Evolutionary conservation across 2,888 invertebrate species (phyloP).

Genomic region (Polia nebulosa): DNA sequence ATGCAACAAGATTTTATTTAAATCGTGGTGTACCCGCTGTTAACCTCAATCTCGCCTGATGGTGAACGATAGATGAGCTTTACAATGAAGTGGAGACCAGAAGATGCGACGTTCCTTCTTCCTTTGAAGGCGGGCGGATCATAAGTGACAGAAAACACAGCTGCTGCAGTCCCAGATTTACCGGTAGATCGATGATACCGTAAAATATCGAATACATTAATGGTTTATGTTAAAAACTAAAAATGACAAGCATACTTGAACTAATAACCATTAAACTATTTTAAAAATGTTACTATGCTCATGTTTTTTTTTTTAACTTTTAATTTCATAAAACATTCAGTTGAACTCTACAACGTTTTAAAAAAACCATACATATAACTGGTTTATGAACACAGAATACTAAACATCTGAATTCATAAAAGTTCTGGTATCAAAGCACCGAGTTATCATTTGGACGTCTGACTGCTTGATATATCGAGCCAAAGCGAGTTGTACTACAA

Average conservation of each 20-base stretch:
- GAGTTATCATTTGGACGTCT: conserved; percentile 58
- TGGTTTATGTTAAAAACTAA: not conserved
- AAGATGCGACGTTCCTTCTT: not conserved
- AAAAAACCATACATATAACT: conserved; percentile 23
- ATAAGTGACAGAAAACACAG: not conserved
- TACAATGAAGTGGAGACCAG: not conserved
- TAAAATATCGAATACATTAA: not conserved
- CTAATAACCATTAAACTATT: not conserved
- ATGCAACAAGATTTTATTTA: not conserved
- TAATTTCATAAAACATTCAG: not conserved
- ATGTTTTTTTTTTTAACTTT: too few species aligned
- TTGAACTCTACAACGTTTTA: not conserved
- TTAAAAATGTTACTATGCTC: too few species aligned
- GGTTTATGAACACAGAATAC: conserved; percentile 45
- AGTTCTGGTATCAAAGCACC: conserved; percentile 41
- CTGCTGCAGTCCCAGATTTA: not conserved
- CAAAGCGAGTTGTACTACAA: conserved; percentile 66
- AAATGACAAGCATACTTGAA: not conserved
- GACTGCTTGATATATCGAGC: conserved; percentile 60
- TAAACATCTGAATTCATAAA: conserved; percentile 50
- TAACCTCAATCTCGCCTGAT: not conserved
- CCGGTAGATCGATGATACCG: not conserved
- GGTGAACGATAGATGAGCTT: too few species aligned
- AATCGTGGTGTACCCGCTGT: not conserved
- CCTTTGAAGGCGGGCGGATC: not conserved